Evolutionary conservation across 2,888 invertebrate genomes (phyloP), one percentile per base, ranked within the genome.

Genomic region (Anticlea derivata): DNA sequence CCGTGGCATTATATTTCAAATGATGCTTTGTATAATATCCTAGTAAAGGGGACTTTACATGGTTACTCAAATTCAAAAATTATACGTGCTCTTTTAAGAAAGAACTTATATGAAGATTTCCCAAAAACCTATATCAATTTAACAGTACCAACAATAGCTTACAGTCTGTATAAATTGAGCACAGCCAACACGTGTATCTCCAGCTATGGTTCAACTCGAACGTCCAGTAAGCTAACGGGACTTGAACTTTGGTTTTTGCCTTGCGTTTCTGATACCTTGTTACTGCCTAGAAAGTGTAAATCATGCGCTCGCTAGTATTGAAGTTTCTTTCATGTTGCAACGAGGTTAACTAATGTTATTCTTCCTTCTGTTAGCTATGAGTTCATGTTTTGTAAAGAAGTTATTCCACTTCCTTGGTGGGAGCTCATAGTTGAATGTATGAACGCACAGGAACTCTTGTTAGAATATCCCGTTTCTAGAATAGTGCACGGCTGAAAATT

Each of bases 171-270:
- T 6, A 29, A n/a, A 41, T 27, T 31, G 30, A 41, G 26, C 7
- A 34, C 27, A 38, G 20, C 8, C 20, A 23, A n/a, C 53, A 40
- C 26, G 47, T 43, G 39, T 49, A 29, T 24, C 20, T 49, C 44
- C 37, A 53, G 43, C 54, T 55, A 55, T 41, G 50, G 51, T 53
- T 61, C 63, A 60, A 58, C 54, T 30, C 39, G 30, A 45, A 27
- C 56, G 55, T 53, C 51, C 55, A 66, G 65, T 63, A 63, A 26
- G 58, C 55, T 75, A 79, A 78, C 79, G 76, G 80, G 66, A 75
- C 61, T 33, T 40, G 45, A 50, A 58, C 53, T 56, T 53, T 56
- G 66, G 64, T 68, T 73, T 70, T 73, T 70, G 66, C 70, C 60
- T 57, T 35, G 31, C 34, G 35, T 49, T 50, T 45, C 55, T 58